These are phyloP conservation scores for Kradibia gibbosae DNA, from an alignment of 1,140 invertebrate species.

Conservation along the genomic window DNA sequence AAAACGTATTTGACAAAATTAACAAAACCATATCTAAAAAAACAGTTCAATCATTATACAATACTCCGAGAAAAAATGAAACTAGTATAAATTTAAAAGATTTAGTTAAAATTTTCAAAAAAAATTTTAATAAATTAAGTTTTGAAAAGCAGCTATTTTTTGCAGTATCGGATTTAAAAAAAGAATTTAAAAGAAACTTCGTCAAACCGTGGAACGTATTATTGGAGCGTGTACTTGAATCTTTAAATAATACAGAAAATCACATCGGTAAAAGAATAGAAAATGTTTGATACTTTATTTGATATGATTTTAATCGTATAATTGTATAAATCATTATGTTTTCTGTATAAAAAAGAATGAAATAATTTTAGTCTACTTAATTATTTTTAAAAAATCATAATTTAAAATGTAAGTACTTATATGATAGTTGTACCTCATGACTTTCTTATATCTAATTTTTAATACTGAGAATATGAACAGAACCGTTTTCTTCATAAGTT, in stretches of 20 bases:
- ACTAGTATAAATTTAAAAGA: not conserved
- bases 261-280: not conserved
- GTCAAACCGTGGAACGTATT: slow-evolving; percentile 14
- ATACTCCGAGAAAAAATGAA: not conserved
- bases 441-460: no score
- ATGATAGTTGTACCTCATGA: no score
- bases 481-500: no score
- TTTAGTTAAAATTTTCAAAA: not conserved
- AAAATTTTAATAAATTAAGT: not conserved
- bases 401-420: no score
- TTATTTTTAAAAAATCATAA: no score
- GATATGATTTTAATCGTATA: no score
- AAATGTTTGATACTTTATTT: no score
- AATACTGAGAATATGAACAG: no score
- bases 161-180: not conserved
- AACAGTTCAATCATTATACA: not conserved
- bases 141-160: not conserved
- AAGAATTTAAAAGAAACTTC: not conserved
- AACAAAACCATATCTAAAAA: not conserved
- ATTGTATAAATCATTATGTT: no score
- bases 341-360: no score
- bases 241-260: not conserved
- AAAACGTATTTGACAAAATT: not conserved
- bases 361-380: no score
- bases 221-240: slow-evolving; percentile 1